Evolutionary conservation across 2,888 invertebrate genomes (phyloP), one percentile per base, ranked within the genome.

Genomic region (Leistus spinibarbis): DNA sequence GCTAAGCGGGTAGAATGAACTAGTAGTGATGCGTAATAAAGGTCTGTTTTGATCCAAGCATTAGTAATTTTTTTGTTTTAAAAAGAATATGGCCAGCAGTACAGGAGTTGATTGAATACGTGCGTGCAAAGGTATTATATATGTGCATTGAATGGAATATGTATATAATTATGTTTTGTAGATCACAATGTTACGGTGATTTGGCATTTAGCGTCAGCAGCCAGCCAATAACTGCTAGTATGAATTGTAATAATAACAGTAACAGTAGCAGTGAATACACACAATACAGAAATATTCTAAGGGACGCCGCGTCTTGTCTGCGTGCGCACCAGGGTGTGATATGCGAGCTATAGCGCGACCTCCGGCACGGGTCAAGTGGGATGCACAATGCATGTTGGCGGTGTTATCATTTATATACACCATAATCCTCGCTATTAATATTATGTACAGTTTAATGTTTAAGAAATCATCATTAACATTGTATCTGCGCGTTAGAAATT

Each of bases 281-380:
- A 64, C 64, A 64, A 13, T 20, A 64, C 10, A 23, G 13, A 71
- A 74, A 56, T 27, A 60, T 53, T 24, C 24, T 53, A 53, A 60
- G 76, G 67, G 60, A 72, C 76, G 76, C 76, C 77, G 76, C 76
- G 77, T 77, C 74, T 78, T 78, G 54, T 54, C 66, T 69, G 71
- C 57, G 64, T 67, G 65, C 53, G 64, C 60, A 56, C 54, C 72
- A 56, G 65, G 54, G 65, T 54, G 65, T 22, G 66, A 53, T 66
- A 13, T 75, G 63, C 62, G 63, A 66, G n/a, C n/a, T 54, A 13
- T 66, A 64, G 62, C 69, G 70, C 69, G 76, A 63, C 66, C 67
- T 75, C 56, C 70, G 76, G 69, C 72, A 73, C 72, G 71, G 76
- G 76, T 70, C 66, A 16, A 64, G 69, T 69, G 75, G 74, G 75